These are phyloP conservation scores for Amphilophus citrinellus DNA, from an alignment of 2,113 vertebrate species.

Conservation along the genomic window DNA sequence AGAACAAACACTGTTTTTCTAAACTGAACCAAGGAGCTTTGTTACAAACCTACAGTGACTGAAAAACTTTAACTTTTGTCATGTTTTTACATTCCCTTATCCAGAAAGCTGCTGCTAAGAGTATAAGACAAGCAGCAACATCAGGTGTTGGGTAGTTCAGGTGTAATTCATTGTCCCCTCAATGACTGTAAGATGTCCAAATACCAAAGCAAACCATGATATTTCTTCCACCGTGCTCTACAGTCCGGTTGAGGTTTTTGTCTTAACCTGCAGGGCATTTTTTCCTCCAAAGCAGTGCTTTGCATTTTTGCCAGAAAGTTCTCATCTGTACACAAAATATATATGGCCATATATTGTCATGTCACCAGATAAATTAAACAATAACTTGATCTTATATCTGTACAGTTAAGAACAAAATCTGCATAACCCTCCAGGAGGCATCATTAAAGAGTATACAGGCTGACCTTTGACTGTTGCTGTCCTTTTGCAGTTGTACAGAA, in stretches of 20 bases:
- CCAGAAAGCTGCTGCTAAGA: background rate
- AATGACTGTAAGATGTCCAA: background rate
- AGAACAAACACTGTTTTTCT: background rate
- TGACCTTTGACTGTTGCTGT: slow-evolving; percentile 85
- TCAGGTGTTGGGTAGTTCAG: too few species aligned
- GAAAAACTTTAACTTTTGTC: background rate
- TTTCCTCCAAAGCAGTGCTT: too few species aligned
- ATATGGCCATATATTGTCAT: too few species aligned
- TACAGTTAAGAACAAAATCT: background rate
- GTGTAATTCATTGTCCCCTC: background rate
- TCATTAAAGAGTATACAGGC: background rate
- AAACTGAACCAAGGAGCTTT: background rate
- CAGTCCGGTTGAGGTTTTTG: too few species aligned
- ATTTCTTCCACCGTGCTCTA: too few species aligned
- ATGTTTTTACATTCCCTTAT: background rate
- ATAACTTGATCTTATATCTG: background rate
- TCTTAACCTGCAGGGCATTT: too few species aligned
- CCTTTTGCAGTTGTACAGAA: slow-evolving; percentile 86
- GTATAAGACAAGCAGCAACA: background rate
- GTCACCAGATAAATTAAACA: too few species aligned
- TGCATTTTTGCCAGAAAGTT: too few species aligned
- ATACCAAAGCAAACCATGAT: background rate
- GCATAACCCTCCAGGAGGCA: background rate
- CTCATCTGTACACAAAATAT: too few species aligned
- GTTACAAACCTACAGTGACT: background rate